Percentiles rank a stretch among this genome's conserved stretches.
These are phyloP conservation scores for Macheiramphus alcinus DNA, from an alignment of 2,113 vertebrate genomes.

Conservation along the genomic window DNA sequence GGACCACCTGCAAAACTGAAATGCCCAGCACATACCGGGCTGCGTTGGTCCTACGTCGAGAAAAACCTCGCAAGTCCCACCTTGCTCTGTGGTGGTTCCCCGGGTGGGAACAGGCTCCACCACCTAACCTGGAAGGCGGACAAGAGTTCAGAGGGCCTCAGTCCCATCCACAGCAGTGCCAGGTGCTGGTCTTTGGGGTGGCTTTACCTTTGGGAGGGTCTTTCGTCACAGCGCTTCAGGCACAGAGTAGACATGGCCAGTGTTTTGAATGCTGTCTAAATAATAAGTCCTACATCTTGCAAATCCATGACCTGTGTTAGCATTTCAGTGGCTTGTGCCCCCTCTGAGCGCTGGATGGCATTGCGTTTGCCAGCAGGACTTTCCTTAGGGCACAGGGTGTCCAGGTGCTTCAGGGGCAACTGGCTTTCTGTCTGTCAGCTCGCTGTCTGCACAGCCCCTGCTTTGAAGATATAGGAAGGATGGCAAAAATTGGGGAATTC, in stretches of 20 bases:
- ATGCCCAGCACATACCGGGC: background rate
- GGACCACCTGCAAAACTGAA: background rate
- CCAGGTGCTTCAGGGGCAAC: background rate
- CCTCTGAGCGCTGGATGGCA: background rate
- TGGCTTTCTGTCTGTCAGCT: fast-evolving
- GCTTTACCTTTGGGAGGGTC: background rate
- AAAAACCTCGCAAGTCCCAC: fast-evolving
- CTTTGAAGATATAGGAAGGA: background rate
- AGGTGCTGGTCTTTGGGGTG: background rate
- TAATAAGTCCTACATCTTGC: background rate
- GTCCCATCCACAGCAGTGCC: background rate
- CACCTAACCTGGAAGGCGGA: background rate
- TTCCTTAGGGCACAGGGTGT: background rate
- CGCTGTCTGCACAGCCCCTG: background rate
- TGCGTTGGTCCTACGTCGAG: fast-evolving
- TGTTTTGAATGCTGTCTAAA: background rate
- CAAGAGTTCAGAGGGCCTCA: background rate
- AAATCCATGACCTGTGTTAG: background rate
- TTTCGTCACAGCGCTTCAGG: background rate
- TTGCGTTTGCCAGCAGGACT: background rate
- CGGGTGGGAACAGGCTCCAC: fast-evolving
- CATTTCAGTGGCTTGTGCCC: background rate
- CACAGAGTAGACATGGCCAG: background rate
- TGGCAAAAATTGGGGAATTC: background rate
- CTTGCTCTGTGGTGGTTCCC: fast-evolving